Base-by-base conservation (phyloP, 2,113 vertebrate species). In the Quiscalus mexicanus region DNA sequence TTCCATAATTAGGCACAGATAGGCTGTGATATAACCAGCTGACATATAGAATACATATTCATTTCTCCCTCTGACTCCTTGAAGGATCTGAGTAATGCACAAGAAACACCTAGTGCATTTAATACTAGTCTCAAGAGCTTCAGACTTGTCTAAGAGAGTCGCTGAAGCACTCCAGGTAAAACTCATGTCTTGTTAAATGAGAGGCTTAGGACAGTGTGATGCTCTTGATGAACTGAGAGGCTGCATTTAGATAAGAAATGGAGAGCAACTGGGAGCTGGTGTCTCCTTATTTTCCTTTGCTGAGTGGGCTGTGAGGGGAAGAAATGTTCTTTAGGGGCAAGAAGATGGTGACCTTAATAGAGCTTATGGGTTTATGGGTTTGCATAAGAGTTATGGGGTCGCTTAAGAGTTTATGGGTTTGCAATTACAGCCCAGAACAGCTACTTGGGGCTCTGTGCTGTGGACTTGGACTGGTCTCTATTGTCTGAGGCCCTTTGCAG, bases 1-100 rank as follows among this genome's bases (percentile, higher is more conserved):
- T 97, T 95, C 96, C 91, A 90, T 96, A 97, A 96, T 96, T 95
- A 96, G 95, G 79, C 70, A 65, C 73, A 50, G 89, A 91, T 94
- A 89, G 65, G 84, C 79, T 91, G 55, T 90, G 93, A 97, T 91
- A 91, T 78, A 94, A 96, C 93, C 94, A 96, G 91, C 93, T 96
- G 91, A 96, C 90, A 96, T 91, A 90, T 90, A 95, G 95, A 95
- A 96, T 96, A 93, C 95, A 96, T 97, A 95, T 96, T 96, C 94
- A 96, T 97, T 97, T 95, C 86, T 97, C 86, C 83, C 74, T 22
- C 93, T 92, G 93, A 89, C 96, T 95, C 63, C 84, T 94, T 92
- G 77, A 94, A 96, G 84, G 90, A 50, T 87, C 73, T 95, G 88
- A 97, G 92, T 63, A 96, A 93, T 58, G 86, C 90, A 90, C 88